Percentiles rank a stretch among this genome's conserved stretches.
These are phyloP conservation scores for Leptodactylus fuscus DNA, from an alignment of 2,113 vertebrate species.

Conservation along the genomic window DNA sequence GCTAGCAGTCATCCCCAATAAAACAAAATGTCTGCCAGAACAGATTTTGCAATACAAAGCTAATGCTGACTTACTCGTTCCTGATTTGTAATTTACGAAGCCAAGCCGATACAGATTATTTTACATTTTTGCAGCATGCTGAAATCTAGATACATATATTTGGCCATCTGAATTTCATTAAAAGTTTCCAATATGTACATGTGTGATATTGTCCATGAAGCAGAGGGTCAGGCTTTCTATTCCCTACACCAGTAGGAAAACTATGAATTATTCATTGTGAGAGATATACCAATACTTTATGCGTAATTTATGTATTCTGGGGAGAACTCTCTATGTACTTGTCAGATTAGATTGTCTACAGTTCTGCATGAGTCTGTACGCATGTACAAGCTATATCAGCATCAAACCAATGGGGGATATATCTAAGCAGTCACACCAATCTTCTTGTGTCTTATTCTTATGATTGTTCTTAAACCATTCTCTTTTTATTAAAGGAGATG, in stretches of 20 bases:
- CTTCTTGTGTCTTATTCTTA: too few species aligned
- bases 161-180: neutral
- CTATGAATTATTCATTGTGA: slow-evolving; percentile 20
- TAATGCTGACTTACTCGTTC: too few species aligned
- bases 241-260: neutral
- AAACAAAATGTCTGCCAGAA: too few species aligned
- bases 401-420: neutral
- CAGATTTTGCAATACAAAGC: too few species aligned
- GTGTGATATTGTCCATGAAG: neutral
- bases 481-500: too few species aligned
- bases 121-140: neutral
- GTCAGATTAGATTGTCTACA: neutral
- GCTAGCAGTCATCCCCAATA: too few species aligned
- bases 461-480: too few species aligned
- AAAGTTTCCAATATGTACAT: neutral
- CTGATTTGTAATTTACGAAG: too few species aligned
- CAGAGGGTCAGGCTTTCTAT: too few species aligned
- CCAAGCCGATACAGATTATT: too few species aligned
- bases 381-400: neutral
- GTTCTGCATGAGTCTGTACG: neutral
- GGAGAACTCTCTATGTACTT: neutral
- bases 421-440: too few species aligned
- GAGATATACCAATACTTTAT: neutral
- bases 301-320: neutral
- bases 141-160: neutral